phyloP scores from a whole-genome alignment of 2,888 invertebrate genomes.

The Hyposoter dolosus region DNA sequence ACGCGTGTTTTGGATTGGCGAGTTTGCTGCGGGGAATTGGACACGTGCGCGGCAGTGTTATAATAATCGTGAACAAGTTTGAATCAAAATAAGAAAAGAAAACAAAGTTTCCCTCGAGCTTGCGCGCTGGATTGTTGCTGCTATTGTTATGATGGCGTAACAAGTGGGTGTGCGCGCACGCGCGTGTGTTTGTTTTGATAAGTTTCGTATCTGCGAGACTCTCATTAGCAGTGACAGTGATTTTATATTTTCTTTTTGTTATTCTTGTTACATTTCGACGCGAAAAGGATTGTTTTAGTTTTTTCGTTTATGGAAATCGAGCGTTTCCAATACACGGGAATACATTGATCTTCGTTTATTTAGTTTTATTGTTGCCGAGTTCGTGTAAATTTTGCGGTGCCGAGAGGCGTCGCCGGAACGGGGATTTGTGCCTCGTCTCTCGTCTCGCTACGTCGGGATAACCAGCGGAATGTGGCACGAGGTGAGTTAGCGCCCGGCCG shows the following conservation, averaged over 20 bases:
- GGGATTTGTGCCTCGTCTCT: constrained; percentile 64
- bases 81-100: neutral
- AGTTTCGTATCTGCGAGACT: constrained; percentile 8
- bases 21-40: neutral
- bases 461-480: constrained; percentile 84
- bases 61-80: constrained; percentile 1
- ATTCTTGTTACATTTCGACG: neutral
- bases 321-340: neutral
- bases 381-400: constrained; percentile 47
- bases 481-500: constrained; percentile 79
- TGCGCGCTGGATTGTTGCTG: constrained; percentile 17
- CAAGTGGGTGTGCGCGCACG: constrained; percentile 43
- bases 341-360: constrained; percentile 1
- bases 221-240: constrained; percentile 15
- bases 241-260: neutral
- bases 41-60: constrained; percentile 33
- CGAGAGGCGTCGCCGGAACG: constrained; percentile 64
- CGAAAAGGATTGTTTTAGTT: neutral
- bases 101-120: neutral
- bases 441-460: constrained; percentile 71
- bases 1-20: constrained; percentile 21
- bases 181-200: constrained; percentile 49
- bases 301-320: constrained; percentile 8
- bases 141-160: constrained; percentile 47
- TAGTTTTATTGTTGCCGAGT: constrained; percentile 21